Evolutionary conservation across 2,888 invertebrate genomes (phyloP), one percentile per base, ranked within the genome.

Genomic region (Cephus nigrinus): DNA sequence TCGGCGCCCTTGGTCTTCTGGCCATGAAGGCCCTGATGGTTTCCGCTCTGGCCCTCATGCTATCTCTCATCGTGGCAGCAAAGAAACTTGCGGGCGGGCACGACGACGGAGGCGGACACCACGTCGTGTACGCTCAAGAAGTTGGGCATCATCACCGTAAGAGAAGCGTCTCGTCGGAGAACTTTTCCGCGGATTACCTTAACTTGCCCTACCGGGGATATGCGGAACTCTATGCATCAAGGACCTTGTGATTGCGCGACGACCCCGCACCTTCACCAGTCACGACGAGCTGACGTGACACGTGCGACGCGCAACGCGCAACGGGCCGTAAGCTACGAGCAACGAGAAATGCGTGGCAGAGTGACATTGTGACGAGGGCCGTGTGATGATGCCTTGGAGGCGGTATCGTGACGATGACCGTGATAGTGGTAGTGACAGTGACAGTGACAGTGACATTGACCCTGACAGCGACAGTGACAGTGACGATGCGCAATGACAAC

Each of bases 1-100:
- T 96, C 12, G 96, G 96, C 55, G 95, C 95, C 23, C 92, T 96
- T 2, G 96, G 95, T 82, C 93, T 96, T 0, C 90, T 97, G 0
- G 96, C 96, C 33, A 95, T 96, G 95, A 97, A 97, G 92, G 95
- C 95, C 0, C 87, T 95, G 75, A 94, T 95, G 83, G 93, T 94
- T 9, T 95, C 96, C 73, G 95, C 95, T 1, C 89, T 96, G 78
- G 96, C 96, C 0, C 91, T 96, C 15, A 94, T 96, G 94, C 92
- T 96, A 78, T 95, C 96, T 71, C 93, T 94, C n/a, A 93, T 96
- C 71, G 93, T 96, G 1, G 96, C 96, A 3, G 92, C 96, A 71
- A 96, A 96, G 92, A 95, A 96, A 81, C 91, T 96, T 77, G 91
- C 95, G 0, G 93, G 94, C 2, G 90, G 92, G 34, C 94, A 94